Conservation (phyloP, 2,113 vertebrate genomes). For the Scalopus aquaticus region DNA sequence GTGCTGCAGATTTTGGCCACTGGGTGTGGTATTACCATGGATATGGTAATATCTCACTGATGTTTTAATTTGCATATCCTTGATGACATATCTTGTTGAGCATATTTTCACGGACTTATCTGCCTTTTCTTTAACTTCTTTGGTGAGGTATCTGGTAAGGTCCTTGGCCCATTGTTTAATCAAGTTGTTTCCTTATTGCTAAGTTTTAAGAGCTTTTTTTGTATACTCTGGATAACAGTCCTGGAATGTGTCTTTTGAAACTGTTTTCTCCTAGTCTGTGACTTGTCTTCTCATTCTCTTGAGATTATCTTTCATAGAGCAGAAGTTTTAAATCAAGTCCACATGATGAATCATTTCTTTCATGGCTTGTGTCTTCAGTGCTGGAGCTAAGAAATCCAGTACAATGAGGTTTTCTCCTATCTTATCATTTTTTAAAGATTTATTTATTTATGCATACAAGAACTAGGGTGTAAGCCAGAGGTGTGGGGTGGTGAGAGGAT, state of each 20-base stretch:
- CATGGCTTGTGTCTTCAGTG: not conserved
- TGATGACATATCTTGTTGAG: not conserved
- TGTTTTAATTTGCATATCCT: not conserved
- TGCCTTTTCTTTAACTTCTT: not conserved
- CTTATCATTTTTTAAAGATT: not conserved
- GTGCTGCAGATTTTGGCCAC: not conserved
- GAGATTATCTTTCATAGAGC: not conserved
- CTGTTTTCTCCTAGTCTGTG: not conserved
- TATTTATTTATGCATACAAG: too few relatives aligned
- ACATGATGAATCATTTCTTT: not conserved
- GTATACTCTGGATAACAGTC: not conserved
- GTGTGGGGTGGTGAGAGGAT: too few relatives aligned
- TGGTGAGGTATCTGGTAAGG: not conserved
- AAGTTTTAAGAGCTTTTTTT: not conserved
- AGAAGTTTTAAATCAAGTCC: not conserved
- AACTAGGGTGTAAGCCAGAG: too few relatives aligned
- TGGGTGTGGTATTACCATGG: too few relatives aligned
- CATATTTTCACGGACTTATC: not conserved
- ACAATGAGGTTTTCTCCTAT: not conserved
- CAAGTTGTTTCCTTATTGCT: not conserved
- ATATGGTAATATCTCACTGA: not conserved
- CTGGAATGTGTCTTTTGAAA: not conserved
- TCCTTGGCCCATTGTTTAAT: not conserved
- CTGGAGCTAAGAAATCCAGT: not conserved
- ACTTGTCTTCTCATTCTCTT: not conserved